These are phyloP conservation scores for Mythimna vitellina DNA, from an alignment of 2,888 invertebrate genomes.

Conservation along the genomic window DNA sequence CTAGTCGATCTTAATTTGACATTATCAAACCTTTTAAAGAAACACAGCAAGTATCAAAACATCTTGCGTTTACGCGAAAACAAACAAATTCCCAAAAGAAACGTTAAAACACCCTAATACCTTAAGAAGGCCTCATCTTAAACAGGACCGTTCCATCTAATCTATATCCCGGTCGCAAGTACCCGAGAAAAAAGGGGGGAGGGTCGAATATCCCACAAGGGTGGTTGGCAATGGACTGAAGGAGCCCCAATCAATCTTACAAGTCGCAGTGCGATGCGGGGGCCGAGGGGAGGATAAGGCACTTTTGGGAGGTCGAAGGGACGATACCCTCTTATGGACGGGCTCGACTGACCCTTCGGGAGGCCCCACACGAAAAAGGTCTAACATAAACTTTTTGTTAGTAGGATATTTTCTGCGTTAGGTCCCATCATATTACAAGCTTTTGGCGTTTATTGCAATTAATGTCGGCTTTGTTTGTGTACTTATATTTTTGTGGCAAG, in stretches of 20 bases:
- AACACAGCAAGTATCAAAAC: not conserved
- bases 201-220: conserved; percentile 88
- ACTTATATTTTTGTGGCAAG: conserved; percentile 12
- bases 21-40: not conserved
- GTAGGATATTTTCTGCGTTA: conserved; percentile 72
- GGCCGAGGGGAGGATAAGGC: conserved; percentile 70
- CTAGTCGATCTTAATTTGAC: not conserved
- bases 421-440: conserved; percentile 63
- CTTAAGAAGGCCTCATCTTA: conserved; percentile 50
- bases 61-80: conserved; percentile 5
- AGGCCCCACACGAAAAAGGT: conserved; percentile 80
- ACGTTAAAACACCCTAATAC: conserved; percentile 45
- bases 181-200: conserved; percentile 87
- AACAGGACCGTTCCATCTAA: conserved; percentile 75
- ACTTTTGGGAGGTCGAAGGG: conserved; percentile 84
- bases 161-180: conserved; percentile 77
- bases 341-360: conserved; percentile 86
- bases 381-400: conserved; percentile 84
- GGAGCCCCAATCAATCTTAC: conserved; percentile 91
- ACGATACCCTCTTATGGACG: conserved; percentile 89
- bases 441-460: conserved; percentile 60
- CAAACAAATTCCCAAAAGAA: conserved; percentile 24
- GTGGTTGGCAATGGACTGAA: conserved; percentile 90
- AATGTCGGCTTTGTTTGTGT: conserved; percentile 43
- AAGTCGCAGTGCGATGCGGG: conserved; percentile 85